Evolutionary conservation across 30 jellyfish, hydroid and myxozoan species (phyloP).

Genomic region (Aurelia aurita complex sp. Pacific): DNA sequence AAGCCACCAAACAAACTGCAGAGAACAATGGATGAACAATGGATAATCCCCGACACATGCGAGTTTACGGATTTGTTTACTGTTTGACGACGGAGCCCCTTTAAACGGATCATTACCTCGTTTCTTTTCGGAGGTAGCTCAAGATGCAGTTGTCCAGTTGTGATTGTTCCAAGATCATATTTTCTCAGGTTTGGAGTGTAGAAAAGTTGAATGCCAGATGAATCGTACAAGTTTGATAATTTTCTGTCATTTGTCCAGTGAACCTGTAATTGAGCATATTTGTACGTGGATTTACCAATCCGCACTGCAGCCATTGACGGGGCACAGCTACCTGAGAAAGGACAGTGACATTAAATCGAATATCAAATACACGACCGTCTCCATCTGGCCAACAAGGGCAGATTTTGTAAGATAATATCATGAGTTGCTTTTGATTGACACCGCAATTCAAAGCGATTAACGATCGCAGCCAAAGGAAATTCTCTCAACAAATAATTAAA

Average conservation of each 20-base stretch:
- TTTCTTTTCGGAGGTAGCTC: conserved; percentile 48
- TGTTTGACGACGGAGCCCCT: background rate
- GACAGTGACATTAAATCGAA: too few species aligned
- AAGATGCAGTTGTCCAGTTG: conserved; percentile 58
- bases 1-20: too few species aligned
- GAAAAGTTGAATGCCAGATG: conserved; percentile 50
- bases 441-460: too few species aligned
- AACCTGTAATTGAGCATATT: conserved; percentile 51
- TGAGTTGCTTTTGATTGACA: too few species aligned
- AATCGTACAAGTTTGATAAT: conserved; percentile 33
- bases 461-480: too few species aligned
- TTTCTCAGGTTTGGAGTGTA: conserved; percentile 63
- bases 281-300: conserved; percentile 44
- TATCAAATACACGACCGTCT: too few species aligned
- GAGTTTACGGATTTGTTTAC: too few species aligned
- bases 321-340: conserved; percentile 32
- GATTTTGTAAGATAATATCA: too few species aligned
- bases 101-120: background rate
- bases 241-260: conserved; percentile 69
- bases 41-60: too few species aligned
- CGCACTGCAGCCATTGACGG: conserved; percentile 45
- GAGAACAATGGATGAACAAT: too few species aligned
- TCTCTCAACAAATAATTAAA: too few species aligned
- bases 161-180: conserved; percentile 54
- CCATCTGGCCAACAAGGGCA: too few species aligned